Conservation (phyloP, 2,797 vertebrate species). For the Pseudochirops cupreus region DNA sequence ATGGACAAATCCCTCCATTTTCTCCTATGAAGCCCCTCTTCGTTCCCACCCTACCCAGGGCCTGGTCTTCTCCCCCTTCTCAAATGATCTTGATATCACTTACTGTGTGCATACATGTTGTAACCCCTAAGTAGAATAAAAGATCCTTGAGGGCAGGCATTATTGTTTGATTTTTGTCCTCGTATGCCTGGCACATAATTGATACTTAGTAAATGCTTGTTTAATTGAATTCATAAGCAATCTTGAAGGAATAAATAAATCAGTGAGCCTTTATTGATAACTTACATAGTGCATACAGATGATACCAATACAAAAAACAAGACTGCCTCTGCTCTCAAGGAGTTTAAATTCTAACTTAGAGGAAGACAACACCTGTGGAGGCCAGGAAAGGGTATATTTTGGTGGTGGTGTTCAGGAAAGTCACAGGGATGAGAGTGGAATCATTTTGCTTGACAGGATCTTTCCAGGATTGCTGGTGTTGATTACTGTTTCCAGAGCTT, state of each 20-base stretch:
- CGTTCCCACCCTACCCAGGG: background rate
- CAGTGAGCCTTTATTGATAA: background rate
- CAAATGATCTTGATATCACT: background rate
- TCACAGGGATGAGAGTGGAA: background rate
- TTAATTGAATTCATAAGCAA: background rate
- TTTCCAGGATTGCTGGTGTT: background rate
- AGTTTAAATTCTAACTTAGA: background rate
- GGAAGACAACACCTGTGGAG: background rate
- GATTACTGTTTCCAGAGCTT: background rate
- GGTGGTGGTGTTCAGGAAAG: background rate
- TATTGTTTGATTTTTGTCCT: background rate
- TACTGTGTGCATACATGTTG: background rate
- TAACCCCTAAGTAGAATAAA: background rate
- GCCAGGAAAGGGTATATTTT: background rate
- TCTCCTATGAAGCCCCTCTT: background rate
- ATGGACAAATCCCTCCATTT: background rate
- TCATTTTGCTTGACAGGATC: background rate
- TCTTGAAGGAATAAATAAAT: background rate
- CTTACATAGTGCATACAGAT: background rate
- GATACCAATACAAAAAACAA: background rate
- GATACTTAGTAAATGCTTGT: background rate
- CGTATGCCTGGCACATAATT: too few species aligned
- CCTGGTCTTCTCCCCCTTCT: background rate
- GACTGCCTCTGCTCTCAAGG: background rate
- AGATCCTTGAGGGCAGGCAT: background rate